Evolutionary conservation across 2,797 vertebrate genomes (phyloP).

Genomic region (Mycteria americana): DNA sequence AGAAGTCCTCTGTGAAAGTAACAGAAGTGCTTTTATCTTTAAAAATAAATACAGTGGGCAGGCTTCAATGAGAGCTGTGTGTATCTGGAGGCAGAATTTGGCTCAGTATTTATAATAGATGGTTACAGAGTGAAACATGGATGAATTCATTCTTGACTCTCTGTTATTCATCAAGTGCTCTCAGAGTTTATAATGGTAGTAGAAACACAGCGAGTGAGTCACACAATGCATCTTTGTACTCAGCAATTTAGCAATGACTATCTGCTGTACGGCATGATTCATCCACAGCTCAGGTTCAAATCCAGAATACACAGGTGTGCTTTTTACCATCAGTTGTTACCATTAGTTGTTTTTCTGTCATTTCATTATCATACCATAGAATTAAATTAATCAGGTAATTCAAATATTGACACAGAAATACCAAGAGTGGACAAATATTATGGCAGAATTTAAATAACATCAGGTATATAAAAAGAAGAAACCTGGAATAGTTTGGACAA

Average conservation of each 20-base stretch:
- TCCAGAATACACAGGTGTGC: neutral
- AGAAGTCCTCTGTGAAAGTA: constrained; percentile 37
- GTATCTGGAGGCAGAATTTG: constrained; percentile 52
- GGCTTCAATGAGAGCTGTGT: constrained; percentile 27
- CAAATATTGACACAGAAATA: neutral
- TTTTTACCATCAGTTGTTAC: neutral
- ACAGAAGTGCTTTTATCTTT: constrained; percentile 60
- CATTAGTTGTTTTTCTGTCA: neutral
- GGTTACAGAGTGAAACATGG: constrained; percentile 38
- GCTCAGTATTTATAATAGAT: constrained; percentile 39
- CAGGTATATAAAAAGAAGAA: neutral
- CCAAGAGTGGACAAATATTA: neutral
- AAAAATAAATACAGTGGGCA: constrained; percentile 54
- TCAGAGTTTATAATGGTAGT: constrained; percentile 34
- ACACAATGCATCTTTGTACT: constrained; percentile 30
- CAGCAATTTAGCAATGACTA: constrained; percentile 7
- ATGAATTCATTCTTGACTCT: constrained; percentile 51
- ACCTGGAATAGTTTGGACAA: no score
- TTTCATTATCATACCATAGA: neutral
- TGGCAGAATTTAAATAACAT: neutral
- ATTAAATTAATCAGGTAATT: neutral
- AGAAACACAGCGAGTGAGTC: constrained; percentile 39
- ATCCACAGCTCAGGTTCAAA: neutral
- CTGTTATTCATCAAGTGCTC: constrained; percentile 50
- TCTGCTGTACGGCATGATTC: neutral